phyloP scores from a whole-genome alignment of 2,888 invertebrate genomes.

The Rhaphigaster nebulosa region DNA sequence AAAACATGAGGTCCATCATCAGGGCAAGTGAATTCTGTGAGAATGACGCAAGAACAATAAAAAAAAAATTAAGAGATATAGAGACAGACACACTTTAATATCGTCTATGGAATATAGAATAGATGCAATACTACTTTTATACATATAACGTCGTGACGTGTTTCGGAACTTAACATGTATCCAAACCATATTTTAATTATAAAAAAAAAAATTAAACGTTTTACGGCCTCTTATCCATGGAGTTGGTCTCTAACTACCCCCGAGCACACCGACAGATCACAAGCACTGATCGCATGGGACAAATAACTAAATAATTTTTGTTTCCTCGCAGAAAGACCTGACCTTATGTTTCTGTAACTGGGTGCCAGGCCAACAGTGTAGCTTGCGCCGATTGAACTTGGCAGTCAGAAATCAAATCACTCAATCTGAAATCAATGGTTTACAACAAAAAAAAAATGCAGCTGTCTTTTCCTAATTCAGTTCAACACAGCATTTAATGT shows the following conservation, averaged over 20 bases:
- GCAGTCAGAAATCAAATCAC: neutral
- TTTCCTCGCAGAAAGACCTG: neutral
- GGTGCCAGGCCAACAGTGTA: neutral
- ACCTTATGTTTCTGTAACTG: constrained; percentile 4
- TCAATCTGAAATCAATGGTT: neutral
- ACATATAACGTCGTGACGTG: neutral
- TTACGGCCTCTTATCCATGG: neutral
- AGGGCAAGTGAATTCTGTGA: too few species aligned
- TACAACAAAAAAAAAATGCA: neutral
- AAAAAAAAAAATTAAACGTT: neutral
- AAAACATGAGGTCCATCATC: too few species aligned
- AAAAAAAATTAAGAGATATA: neutral
- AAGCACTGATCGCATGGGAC: neutral
- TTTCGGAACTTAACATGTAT: neutral
- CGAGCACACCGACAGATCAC: neutral
- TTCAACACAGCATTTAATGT: neutral
- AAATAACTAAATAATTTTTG: neutral
- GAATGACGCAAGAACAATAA: too few species aligned
- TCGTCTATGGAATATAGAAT: neutral
- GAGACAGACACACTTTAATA: neutral
- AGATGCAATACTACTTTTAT: neutral
- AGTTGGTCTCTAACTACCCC: too few species aligned
- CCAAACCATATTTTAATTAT: neutral
- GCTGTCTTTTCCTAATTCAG: neutral
- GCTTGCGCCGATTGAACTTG: neutral